Base-by-base conservation (phyloP, 2,113 vertebrate genomes). In the Petrocephalus zakoni region DNA sequence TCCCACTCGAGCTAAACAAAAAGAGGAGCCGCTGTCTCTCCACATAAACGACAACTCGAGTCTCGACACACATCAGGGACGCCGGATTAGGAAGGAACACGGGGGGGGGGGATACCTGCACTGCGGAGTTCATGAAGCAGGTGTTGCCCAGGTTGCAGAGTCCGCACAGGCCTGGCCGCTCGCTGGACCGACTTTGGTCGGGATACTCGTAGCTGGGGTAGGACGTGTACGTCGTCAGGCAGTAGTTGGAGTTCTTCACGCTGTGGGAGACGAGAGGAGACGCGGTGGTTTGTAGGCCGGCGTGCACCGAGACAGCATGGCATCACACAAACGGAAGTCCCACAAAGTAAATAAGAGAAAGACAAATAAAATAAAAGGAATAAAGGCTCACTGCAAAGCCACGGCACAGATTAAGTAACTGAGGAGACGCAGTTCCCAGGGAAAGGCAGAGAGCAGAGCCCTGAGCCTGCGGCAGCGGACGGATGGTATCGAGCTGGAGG, bases 81-180 rank as follows among this genome's bases (percentile, higher is more conserved):
- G 13, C 61, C n/a, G 13, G 61, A n/a, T 29, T 5, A 68, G 61
- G n/a, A 29, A 29, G 25, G 10, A 68, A 68, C 61, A 13, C 3
- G n/a, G 9, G 10, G 11, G 61, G 61, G 1, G n/a, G 25, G 25
- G 61, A 29, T 97, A 99, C 98, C 97, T 99, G 98, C 94, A 98
- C 97, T 91, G 98, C 98, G 90, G 98, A 99, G 93, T 99, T 99
- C 98, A 99, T 99, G 95, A 99, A 99, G 95, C 98, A 99, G 0
- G 98, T 99, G 96, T 99, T 99, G 82, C 98, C 98, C 95, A 99
- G 96, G 93, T 99, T 99, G 93, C 98, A 99, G 72, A 99, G 95
- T 91, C 98, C 98, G 94, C 98, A 99, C 9, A 99, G 96, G 90
- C 98, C 98, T 7, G 97, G 96, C 88, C 97, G 97, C 91, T 99